Evolutionary conservation across 2,888 invertebrate species (phyloP), one percentile per base, ranked within the genome.

Genomic region (Conistra vaccinii): DNA sequence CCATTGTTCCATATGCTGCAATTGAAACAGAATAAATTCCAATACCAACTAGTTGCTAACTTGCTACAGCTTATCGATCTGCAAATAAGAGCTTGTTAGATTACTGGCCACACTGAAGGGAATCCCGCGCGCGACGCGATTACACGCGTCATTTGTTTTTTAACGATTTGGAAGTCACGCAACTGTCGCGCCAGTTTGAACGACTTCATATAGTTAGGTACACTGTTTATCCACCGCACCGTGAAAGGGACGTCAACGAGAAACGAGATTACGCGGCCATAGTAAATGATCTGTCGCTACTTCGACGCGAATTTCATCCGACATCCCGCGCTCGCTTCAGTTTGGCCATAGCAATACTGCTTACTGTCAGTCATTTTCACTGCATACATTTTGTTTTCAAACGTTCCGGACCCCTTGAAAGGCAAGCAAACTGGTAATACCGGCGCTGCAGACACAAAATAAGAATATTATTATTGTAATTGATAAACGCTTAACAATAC

Each of bases 341-440:
- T 53, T n/a, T 20, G 10, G 58, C 23, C 14, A 29, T n/a, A 29
- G 29, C 4, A 39, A 12, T 5, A 66, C 17, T 48, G 23, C 87
- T 81, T 76, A 94, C 95, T 85, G 63, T 94, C 95, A 6, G 86
- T 89, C 81, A 94, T 89, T 84, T 89, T 93, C 10, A 92, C 89
- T 0, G 90, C 90, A 62, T 89, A 94, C 9, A 78, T 51, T 62
- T 93, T 69, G 7, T 91, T 87, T 0, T 82, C 73, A 42, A 90
- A 91, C 1, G 84, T 65, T 0, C 90, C 92, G 0, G 78, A 78
- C 5, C 93, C 94, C 29, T 80, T 84, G 6, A 91, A 20, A 0
- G 94, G 93, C 75, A 94, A 20, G 55, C 94, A 94, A 7, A 93
- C 80, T 0, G 94, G 94, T 17, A 90, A 76, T 20, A 94, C 91